Evolutionary conservation across 2,888 invertebrate species (phyloP), one percentile per base, ranked within the genome.

Genomic region (Dorcus hopei): DNA sequence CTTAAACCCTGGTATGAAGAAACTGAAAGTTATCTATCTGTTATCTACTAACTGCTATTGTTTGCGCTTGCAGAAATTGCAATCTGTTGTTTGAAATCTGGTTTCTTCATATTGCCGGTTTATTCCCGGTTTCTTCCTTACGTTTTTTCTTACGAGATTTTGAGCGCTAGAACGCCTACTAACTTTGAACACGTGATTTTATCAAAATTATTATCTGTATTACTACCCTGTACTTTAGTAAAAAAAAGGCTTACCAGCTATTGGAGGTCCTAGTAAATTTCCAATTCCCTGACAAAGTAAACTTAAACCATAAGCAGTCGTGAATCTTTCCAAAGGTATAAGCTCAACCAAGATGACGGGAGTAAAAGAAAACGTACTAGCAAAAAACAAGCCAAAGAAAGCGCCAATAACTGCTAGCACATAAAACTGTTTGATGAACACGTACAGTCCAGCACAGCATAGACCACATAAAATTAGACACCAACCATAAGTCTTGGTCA

Each of bases 231-330:
- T 14, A 14, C 14, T 14, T 19, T 19, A 19, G 3, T 19, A 19
- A 19, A 19, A 16, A 9, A 47, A 47, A 42, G 14, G 38, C 59
- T 62, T 68, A 87, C 97, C 97, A 71, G 94, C 95, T 54, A 97
- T 76, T 0, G 96, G 95, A 6, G 97, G 97, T 52, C 97, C 97
- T 61, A 92, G 82, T 49, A 97, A 82, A 80, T 94, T 95, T 3
- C 95, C 96, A 61, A 97, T 86, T 9, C 97, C 97, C 78, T 97
- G 95, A 60, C 93, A 91, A 55, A 97, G 80, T 68, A 95, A 80
- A 66, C 92, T 87, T 68, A 97, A 79, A 14, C 97, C 97, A 77
- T 96, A 97, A 9, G 95, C 95, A 63, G 90, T 89, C 4, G 96
- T 95, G 75, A 97, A 95, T 66, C 92, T 87, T 74, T 95, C 94